Percentiles rank a stretch among this genome's conserved stretches.
phyloP scores from a whole-genome alignment of 2,888 invertebrate species.

The Watsonalla cultraria region DNA sequence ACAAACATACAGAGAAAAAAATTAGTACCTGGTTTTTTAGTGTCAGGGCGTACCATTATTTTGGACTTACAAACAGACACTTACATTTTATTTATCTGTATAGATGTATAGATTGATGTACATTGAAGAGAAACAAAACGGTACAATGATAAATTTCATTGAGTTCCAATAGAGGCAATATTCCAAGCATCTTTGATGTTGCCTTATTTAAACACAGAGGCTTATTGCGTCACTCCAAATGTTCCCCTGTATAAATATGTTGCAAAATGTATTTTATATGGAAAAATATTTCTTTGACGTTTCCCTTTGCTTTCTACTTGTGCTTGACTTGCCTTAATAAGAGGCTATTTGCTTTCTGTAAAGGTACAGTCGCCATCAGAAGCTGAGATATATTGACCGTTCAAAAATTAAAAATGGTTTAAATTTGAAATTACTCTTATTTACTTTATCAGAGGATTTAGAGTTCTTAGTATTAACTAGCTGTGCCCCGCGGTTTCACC shows the following conservation, averaged over 20 bases:
- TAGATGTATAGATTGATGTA: no score
- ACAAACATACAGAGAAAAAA: no score
- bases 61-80: no score
- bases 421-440: no score
- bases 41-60: no score
- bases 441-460: no score
- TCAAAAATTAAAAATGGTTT: no score
- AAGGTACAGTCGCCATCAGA: neutral
- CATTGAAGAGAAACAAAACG: neutral
- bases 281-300: constrained; percentile 28
- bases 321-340: constrained; percentile 3
- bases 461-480: no score
- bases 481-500: no score
- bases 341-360: neutral
- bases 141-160: constrained; percentile 41
- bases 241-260: constrained; percentile 29
- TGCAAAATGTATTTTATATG: constrained; percentile 27
- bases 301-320: constrained; percentile 2
- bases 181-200: constrained; percentile 60
- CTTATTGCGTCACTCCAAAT: constrained; percentile 55
- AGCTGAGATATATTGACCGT: no score
- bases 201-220: constrained; percentile 65
- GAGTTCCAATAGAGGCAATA: constrained; percentile 45
- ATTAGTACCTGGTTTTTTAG: no score
- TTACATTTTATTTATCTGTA: no score